Percentiles rank a stretch among this genome's conserved stretches.
Evolutionary conservation across 92 coral and sea anemone genomes (phyloP).

Genomic region (Bergia sp.): DNA sequence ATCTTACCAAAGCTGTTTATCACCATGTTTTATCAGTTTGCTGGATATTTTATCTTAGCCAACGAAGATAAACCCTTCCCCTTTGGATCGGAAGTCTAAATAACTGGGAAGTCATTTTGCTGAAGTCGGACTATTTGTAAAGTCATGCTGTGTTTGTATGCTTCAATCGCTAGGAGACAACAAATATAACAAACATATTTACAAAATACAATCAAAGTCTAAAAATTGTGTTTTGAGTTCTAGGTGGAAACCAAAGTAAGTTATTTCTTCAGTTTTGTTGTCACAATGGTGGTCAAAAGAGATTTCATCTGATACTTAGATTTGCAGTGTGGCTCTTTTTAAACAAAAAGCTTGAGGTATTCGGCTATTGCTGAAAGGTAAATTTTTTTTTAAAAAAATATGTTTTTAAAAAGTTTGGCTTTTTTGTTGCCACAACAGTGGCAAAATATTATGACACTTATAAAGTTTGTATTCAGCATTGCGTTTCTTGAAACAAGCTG

Average conservation of each 20-base stretch:
- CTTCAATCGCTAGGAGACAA: background rate
- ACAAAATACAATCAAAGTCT: too few relatives aligned
- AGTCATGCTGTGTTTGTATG: background rate
- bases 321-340: background rate
- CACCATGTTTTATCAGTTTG: background rate
- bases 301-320: too few relatives aligned
- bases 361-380: background rate
- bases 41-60: background rate
- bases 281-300: background rate
- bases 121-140: background rate
- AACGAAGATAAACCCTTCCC: background rate
- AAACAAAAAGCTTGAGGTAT: background rate
- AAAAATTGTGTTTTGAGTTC: background rate
- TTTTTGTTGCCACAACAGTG: background rate
- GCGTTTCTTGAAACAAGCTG: background rate
- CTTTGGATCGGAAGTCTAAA: background rate
- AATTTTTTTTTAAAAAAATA: too few relatives aligned
- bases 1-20: background rate
- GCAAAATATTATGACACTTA: background rate
- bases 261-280: background rate
- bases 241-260: background rate
- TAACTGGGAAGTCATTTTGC: background rate
- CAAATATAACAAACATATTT: too few relatives aligned
- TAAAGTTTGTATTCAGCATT: background rate
- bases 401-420: too few relatives aligned